Base-by-base conservation (phyloP, 1,140 invertebrate genomes). In the Drosophila sucinea region DNA sequence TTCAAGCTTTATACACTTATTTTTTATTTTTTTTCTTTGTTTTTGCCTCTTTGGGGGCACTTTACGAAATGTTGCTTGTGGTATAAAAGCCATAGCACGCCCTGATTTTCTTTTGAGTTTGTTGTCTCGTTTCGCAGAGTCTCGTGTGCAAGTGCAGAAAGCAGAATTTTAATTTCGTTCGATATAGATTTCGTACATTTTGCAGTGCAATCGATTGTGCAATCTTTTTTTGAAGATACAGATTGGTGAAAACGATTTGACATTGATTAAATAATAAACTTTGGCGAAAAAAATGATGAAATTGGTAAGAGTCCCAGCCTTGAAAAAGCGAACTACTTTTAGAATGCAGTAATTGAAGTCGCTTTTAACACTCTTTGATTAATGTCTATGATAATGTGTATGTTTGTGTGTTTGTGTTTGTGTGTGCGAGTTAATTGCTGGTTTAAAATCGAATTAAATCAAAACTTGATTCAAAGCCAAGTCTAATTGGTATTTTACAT, bases 61-160 rank as follows among this genome's bases (percentile, higher is more conserved):
- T 81, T 75, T 70, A 79, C 77, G 80, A 84, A 83, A 63, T 69
- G 79, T 73, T 75, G 75, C 38, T 75, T 60, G 86, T 74, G 90
- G 87, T 91, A 91, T 91, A 91, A 91, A 77, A 91, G 86, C 90
- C 90, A 74, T 90, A 81, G 87, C 77, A 91, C 90, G 77, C 84
- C 78, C 87, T 81, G 90, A 86, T 90, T 91, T 91, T 91, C 90
- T 91, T 91, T 91, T 90, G 90, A 91, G 90, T 91, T 70, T 83
- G 87, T 90, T 76, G 87, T 90, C 85, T 89, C 82, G 80, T 82
- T 90, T 84, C 85, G 80, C 81, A 85, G 87, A 91, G 90, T 90
- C 87, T 90, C 81, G 85, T 69, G 90, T 91, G 85, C 80, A 87
- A 90, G 90, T 90, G 90, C 85, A 83, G 76, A 75, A 72, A 70